phyloP scores from a whole-genome alignment of 35 echinoderm and acorn worm genomes.

The Stichopus chloronotus region DNA sequence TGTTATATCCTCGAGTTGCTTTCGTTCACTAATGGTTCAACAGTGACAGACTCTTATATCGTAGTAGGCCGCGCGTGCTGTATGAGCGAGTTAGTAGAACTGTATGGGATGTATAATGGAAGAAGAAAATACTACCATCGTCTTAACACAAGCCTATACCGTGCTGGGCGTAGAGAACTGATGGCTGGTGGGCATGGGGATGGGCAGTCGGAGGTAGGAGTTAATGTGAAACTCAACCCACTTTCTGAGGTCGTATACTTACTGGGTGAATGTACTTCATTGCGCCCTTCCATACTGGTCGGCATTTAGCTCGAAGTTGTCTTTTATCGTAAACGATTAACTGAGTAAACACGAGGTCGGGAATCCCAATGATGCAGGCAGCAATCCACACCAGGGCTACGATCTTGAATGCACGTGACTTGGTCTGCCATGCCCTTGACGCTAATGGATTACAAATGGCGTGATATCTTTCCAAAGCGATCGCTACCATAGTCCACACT shows the following conservation, averaged over 20 bases:
- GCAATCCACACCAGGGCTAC: slow-evolving; percentile 74
- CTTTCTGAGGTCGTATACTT: background rate
- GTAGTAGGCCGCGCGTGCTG: too few species aligned
- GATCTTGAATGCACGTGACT: slow-evolving; percentile 86
- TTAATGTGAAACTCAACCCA: too few species aligned
- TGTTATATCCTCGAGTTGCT: too few species aligned
- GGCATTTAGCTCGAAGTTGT: background rate
- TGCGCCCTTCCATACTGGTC: background rate
- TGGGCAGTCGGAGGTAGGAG: too few species aligned
- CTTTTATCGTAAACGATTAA: slow-evolving; percentile 30
- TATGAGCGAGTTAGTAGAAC: too few species aligned
- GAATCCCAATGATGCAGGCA: slow-evolving; percentile 68
- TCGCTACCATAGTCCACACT: slow-evolving; percentile 97
- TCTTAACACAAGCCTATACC: too few species aligned
- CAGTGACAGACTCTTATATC: too few species aligned
- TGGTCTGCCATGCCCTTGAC: slow-evolving; percentile 93
- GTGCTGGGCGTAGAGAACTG: too few species aligned
- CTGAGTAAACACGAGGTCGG: slow-evolving; percentile 62
- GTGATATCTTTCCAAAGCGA: slow-evolving; percentile 92
- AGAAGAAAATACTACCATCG: too few species aligned
- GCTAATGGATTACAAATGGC: slow-evolving; percentile 95
- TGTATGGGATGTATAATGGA: too few species aligned
- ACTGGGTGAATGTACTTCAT: background rate
- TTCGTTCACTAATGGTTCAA: too few species aligned
- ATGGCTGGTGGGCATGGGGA: too few species aligned